Percentiles rank a stretch among this genome's conserved stretches.
Conservation (phyloP, 2,888 invertebrate species). For the Odontothrips loti region DNA sequence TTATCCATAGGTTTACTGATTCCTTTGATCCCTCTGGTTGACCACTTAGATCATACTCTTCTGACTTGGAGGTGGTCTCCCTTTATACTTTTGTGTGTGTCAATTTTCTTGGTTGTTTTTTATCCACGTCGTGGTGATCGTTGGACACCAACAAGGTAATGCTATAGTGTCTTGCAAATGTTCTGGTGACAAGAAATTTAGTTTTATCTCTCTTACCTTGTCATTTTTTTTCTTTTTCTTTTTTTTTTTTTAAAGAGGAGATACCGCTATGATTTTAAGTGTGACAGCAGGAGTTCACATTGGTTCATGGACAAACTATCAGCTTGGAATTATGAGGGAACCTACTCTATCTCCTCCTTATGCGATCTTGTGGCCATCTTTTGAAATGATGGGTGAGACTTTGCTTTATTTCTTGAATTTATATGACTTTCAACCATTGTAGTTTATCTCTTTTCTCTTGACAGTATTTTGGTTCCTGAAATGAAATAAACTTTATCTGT, state of each 20-base stretch:
- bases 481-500: background rate
- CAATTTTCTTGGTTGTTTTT: slow-evolving; percentile 66
- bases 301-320: slow-evolving; percentile 82
- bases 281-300: slow-evolving; percentile 72
- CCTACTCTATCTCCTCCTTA: slow-evolving; percentile 64
- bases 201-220: slow-evolving; percentile 28
- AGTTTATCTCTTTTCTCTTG: background rate
- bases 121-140: slow-evolving; percentile 72
- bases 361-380: slow-evolving; percentile 72
- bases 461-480: background rate
- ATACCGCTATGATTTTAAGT: slow-evolving; percentile 82
- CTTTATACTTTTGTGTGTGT: slow-evolving; percentile 57
- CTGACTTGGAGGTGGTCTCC: slow-evolving; percentile 65
- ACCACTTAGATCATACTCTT: slow-evolving; percentile 66
- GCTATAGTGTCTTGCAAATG: background rate
- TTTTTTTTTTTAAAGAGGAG: slow-evolving; percentile 62
- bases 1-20: slow-evolving; percentile 65
- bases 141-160: slow-evolving; percentile 85
- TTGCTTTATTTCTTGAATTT: background rate
- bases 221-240: slow-evolving; percentile 23
- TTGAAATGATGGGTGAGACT: slow-evolving; percentile 61
- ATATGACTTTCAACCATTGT: background rate
- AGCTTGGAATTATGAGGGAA: slow-evolving; percentile 61
- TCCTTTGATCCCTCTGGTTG: slow-evolving; percentile 69
- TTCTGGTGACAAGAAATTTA: slow-evolving; percentile 15